A percentile compares a stretch with the other conserved stretches of the same genome.
Conservation (phyloP, 2,888 invertebrate genomes). For the Scelioninae gen. 1 region DNA sequence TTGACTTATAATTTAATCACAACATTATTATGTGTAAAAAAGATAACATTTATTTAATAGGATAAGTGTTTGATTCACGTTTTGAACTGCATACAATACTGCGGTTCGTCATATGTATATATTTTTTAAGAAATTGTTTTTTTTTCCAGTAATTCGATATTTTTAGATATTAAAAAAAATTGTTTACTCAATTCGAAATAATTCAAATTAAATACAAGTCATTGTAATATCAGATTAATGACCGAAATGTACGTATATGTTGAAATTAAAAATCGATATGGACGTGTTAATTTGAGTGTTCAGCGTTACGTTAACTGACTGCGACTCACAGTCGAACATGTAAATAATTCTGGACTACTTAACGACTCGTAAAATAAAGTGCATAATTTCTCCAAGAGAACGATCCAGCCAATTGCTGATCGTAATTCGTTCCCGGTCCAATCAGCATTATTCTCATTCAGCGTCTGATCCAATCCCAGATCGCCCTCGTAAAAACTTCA, state of each 20-base stretch:
- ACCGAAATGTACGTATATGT: slow-evolving; percentile 1
- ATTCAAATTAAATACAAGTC: no score
- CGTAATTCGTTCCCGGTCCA: slow-evolving; percentile 68
- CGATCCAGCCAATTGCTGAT: slow-evolving; percentile 64
- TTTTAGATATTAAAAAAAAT: no score
- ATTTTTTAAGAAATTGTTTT: no score
- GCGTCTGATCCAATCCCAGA: slow-evolving; percentile 66
- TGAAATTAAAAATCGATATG: slow-evolving; percentile 45
- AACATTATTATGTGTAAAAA: no score
- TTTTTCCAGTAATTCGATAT: no score
- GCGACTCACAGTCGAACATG: slow-evolving; percentile 61
- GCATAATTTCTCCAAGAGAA: slow-evolving; percentile 67
- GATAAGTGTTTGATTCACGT: no score
- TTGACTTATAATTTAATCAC: no score
- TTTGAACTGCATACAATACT: no score
- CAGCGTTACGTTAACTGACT: slow-evolving; percentile 55
- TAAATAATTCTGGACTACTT: slow-evolving; percentile 77
- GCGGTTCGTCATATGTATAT: no score
- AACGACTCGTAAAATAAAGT: slow-evolving; percentile 77
- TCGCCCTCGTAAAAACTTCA: slow-evolving; percentile 69
- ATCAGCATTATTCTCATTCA: slow-evolving; percentile 71
- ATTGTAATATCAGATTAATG: slow-evolving; percentile 18
- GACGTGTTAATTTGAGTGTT: slow-evolving; percentile 61
- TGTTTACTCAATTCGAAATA: no score
- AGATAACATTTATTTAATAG: no score